Base-by-base conservation (phyloP, 1,140 invertebrate genomes). In the Drosophila rhopaloa region DNA sequence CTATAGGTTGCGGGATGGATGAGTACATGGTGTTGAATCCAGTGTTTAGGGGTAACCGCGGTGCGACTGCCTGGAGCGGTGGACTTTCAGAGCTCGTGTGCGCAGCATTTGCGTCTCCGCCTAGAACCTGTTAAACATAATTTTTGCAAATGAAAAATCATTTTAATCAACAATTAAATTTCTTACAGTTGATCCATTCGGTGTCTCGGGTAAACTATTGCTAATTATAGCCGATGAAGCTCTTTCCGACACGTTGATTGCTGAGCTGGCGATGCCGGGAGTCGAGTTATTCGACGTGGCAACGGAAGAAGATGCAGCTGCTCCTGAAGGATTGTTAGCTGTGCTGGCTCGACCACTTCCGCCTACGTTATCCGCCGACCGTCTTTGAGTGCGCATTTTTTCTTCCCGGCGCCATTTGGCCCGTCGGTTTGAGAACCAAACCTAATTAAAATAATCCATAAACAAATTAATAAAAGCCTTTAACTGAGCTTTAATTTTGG, bases 371-470 rank as follows among this genome's bases (percentile, higher is more conserved):
- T 95, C 95, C 46, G 94, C 95, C 72, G 94, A 94, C 63, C 96
- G 94, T 56, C 97, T 93, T 93, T 98, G 97, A 92, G 96, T 98
- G 50, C 98, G 95, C 75, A 99, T 94, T 94, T 99, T 99, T 93
- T 99, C 98, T 93, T 99, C 99, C 43, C 99, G 95, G 74, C 98
- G 95, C 98, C 98, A 99, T 95, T 99, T 99, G 60, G 98, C 99
- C 68, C 99, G 95, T 59, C 98, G 95, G 94, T 99, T 99, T 67
- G 97, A 98, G 94, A 99, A 99, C 98, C 98, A 99, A 54, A 99
- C 98, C 97, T 98, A 93, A 74, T 55, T 44, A 2, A 37, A 44
- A 43, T 7, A 27, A 14, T 7, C 4, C 14, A 19, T 5, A 16
- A 11, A 4, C 8, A 53, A 35, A 19, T 35, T 4, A 53, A 14